phyloP scores from a whole-genome alignment of 2,113 vertebrate species.

The Daboia siamensis region DNA sequence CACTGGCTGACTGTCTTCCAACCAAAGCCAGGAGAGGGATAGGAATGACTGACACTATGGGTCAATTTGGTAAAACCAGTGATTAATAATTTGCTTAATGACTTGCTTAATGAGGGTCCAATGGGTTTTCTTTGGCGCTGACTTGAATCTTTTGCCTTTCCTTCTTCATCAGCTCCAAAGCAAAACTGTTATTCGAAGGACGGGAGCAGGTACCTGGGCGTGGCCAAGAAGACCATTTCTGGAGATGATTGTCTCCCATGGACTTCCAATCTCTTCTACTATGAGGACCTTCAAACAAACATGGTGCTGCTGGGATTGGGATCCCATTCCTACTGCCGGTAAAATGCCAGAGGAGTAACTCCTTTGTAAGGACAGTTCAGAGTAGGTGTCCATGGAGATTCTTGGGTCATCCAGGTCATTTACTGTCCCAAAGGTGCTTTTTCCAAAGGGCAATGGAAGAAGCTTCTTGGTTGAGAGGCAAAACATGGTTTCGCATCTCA shows the following conservation, averaged over 20 bases:
- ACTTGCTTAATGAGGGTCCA: neutral
- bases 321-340: conserved; percentile 89
- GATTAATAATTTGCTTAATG: neutral
- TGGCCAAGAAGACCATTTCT: conserved; percentile 67
- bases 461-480: too few relatives aligned
- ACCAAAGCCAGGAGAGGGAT: neutral
- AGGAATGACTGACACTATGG: neutral
- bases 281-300: conserved; percentile 80
- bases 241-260: conserved; percentile 82
- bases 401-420: too few relatives aligned
- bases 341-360: conserved; percentile 30
- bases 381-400: neutral
- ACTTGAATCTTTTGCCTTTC: neutral
- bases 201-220: conserved; percentile 78
- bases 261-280: conserved; percentile 83
- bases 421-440: too few relatives aligned
- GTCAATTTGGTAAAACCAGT: neutral
- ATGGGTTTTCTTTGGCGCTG: neutral
- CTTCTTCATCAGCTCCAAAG: conserved; percentile 70
- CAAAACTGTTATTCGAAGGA: conserved; percentile 74
- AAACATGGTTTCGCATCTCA: too few relatives aligned
- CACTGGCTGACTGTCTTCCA: neutral
- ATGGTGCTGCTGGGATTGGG: conserved; percentile 77
- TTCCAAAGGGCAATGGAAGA: too few relatives aligned
- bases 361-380: neutral